These are phyloP conservation scores for Nannobrachium achirus DNA, from an alignment of 2,113 vertebrate species.

Conservation along the genomic window DNA sequence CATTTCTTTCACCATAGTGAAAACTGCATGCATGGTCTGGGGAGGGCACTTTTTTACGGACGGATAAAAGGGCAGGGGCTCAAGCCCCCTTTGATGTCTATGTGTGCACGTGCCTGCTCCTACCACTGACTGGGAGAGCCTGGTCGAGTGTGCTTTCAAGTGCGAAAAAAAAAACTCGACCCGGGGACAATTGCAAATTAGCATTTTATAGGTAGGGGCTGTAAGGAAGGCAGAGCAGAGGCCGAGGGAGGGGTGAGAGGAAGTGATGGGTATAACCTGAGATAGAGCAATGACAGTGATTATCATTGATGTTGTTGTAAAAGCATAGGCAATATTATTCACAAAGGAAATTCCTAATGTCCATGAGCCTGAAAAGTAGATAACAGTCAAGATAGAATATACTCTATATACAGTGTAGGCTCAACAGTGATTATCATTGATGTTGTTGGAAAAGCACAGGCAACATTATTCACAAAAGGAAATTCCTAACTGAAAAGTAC, in stretches of 20 bases:
- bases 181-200: slow-evolving; percentile 59
- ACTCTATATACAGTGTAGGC: background rate
- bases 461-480: too few relatives aligned
- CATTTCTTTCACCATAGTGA: too few relatives aligned
- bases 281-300: slow-evolving; percentile 49
- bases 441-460: too few relatives aligned
- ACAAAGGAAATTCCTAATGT: slow-evolving; percentile 17
- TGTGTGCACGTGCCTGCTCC: too few relatives aligned
- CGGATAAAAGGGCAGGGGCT: too few relatives aligned
- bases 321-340: slow-evolving; percentile 22
- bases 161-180: slow-evolving; percentile 32
- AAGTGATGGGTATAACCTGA: slow-evolving; percentile 45
- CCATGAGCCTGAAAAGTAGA: slow-evolving; percentile 15
- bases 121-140: slow-evolving; percentile 25
- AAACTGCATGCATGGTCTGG: too few relatives aligned
- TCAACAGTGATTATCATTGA: too few relatives aligned
- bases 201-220: slow-evolving; percentile 67
- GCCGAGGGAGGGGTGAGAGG: slow-evolving; percentile 45
- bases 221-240: slow-evolving; percentile 45
- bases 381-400: background rate
- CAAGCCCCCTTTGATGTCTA: too few relatives aligned
- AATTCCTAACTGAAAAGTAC: slow-evolving; percentile 14
- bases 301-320: slow-evolving; percentile 51
- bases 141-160: slow-evolving; percentile 36
- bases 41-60: too few relatives aligned